phyloP scores from a whole-genome alignment of 2,113 vertebrate genomes.

The Tor tambroides region DNA sequence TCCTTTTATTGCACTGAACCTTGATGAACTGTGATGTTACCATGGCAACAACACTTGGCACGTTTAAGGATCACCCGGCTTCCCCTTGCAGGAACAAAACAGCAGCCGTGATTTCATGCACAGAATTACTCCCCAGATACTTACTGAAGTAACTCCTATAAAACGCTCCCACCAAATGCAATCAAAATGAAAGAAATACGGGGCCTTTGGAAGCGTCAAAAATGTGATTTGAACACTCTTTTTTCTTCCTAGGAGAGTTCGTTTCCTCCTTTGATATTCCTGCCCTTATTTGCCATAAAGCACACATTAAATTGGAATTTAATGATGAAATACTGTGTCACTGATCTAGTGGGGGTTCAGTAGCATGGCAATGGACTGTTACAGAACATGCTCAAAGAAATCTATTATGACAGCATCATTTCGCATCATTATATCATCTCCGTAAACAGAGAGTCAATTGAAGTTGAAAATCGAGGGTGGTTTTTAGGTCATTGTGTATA shows the following conservation, averaged over 20 bases:
- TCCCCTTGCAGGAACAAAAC: conserved; percentile 60
- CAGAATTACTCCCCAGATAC: conserved; percentile 58
- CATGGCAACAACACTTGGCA: conserved; percentile 69
- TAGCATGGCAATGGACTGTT: background rate
- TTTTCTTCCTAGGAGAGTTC: conserved; percentile 21
- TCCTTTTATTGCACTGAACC: conserved; percentile 64
- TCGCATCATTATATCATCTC: conserved; percentile 36
- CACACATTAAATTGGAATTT: conserved; percentile 27
- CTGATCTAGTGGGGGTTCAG: conserved; percentile 29
- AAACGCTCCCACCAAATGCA: conserved; percentile 27
- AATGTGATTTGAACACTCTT: conserved; percentile 10
- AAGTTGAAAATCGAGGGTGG: conserved; percentile 1
- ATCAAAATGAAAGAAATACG: conserved; percentile 24
- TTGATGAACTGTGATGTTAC: conserved; percentile 77
- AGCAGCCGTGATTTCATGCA: conserved; percentile 62
- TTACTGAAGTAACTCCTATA: conserved; percentile 41
- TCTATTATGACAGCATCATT: conserved; percentile 29
- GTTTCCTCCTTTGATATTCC: conserved; percentile 27
- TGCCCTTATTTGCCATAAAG: conserved; percentile 32
- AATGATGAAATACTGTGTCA: conserved; percentile 38
- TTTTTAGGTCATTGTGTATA: conserved; percentile 30
- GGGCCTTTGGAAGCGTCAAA: conserved; percentile 1
- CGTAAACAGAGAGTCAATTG: conserved; percentile 8
- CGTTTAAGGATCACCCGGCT: conserved; percentile 67
- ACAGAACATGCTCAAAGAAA: conserved; percentile 2